Base-by-base conservation (phyloP, 2,113 vertebrate species). In the Ictidomys tridecemlineatus region DNA sequence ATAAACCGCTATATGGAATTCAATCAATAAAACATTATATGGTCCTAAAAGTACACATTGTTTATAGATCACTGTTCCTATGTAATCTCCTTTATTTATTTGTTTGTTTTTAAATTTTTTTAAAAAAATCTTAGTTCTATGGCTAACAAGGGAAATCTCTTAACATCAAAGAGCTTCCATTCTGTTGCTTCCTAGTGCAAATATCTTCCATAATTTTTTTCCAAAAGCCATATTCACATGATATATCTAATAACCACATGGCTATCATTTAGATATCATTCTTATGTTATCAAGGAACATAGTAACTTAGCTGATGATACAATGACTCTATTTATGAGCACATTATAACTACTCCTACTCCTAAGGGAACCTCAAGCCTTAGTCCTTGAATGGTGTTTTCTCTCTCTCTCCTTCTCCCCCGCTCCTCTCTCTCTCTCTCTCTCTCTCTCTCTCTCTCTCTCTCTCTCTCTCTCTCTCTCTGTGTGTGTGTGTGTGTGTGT, bases 1-100 rank as follows among this genome's bases (percentile, higher is more conserved):
- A 80, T 84, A 90, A 77, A 82, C 42, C 34, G 28, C 77, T 93
- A 51, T 18, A 26, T 88, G 88, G 56, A 80, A 88, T 39, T 97
- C 77, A 91, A 70, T 79, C 26, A 16, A 32, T 91, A 85, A 91
- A 72, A 78, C 24, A 87, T 58, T 45, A 76, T 42, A 5, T n/a
- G 12, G 10, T 83, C 28, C 39, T 86, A 92, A 24, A 79, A 83
- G 51, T 39, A 45, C 4, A 28, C 45, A 30, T 37, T 70, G 34
- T 90, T 93, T 86, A 90, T 78, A 67, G 63, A 20, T 45, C 70
- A 39, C 8, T 28, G 4, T 76, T 14, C 51, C 8, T 48, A 45
- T n/a, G 39, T 79, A 51, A 79, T 8, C 48, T 83, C 74, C 37
- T 91, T 89, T 83, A 70, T 74, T 90, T 53, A 53, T 53, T 53